phyloP scores from a whole-genome alignment of 2,888 invertebrate genomes.

The Drosophila neutralis region DNA sequence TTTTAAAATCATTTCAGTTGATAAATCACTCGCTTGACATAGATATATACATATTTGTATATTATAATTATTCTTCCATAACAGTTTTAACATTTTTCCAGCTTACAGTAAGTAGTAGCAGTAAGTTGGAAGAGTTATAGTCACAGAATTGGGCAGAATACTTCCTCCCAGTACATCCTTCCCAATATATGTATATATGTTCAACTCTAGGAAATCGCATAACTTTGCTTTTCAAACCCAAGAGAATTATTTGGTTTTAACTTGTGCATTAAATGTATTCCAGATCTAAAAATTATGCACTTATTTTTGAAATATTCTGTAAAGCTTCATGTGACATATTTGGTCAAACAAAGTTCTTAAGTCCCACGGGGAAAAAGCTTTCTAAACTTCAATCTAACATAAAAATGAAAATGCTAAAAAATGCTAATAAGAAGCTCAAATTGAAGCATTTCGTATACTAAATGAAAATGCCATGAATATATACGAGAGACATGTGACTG shows the following conservation, averaged over 20 bases:
- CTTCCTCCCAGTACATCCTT: neutral
- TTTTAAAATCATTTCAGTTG: neutral
- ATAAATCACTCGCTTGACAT: neutral
- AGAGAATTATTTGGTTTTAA: no score
- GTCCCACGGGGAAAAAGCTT: neutral
- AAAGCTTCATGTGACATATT: neutral
- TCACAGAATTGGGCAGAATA: neutral
- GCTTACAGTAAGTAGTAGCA: neutral
- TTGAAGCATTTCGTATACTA: slow-evolving; percentile 10
- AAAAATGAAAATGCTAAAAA: neutral
- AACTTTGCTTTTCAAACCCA: neutral
- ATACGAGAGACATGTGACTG: neutral
- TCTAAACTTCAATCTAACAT: neutral
- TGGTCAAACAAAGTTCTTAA: neutral
- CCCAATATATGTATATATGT: no score
- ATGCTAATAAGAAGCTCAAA: neutral
- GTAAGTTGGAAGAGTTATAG: neutral
- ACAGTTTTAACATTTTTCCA: neutral
- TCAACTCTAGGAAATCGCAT: neutral
- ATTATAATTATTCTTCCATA: neutral
- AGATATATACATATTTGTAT: neutral
- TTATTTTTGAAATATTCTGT: neutral
- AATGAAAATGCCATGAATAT: slow-evolving; percentile 16
- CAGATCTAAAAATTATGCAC: neutral
- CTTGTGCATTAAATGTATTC: neutral